Evolutionary conservation across 1,140 invertebrate species (phyloP).

Genomic region (Ptiloglossa arizonensis): DNA sequence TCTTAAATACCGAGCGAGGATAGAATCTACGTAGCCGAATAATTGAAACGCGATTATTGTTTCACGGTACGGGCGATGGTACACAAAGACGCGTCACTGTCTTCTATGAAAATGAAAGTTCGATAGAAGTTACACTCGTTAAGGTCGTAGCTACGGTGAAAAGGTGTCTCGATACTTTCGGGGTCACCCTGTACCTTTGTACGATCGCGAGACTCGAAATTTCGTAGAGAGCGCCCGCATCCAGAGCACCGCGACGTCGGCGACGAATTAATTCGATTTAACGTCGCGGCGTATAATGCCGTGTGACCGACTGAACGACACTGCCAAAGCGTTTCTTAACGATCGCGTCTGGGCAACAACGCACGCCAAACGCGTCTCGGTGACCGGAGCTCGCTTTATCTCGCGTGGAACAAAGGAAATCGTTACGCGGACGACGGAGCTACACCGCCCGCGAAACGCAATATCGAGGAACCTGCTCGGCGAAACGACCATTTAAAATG

Average conservation of each 20-base stretch:
- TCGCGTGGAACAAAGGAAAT: constrained; percentile 36
- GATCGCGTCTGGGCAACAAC: neutral
- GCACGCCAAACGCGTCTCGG: neutral
- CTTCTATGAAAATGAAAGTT: no score
- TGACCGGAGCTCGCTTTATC: constrained; percentile 28
- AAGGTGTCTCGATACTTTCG: no score
- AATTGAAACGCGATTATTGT: no score
- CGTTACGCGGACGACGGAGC: constrained; percentile 20
- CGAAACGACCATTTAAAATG: constrained; percentile 49
- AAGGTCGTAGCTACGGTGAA: no score
- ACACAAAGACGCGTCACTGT: no score
- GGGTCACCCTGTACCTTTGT: neutral
- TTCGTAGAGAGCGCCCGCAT: constrained; percentile 16
- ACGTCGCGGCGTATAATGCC: constrained; percentile 4
- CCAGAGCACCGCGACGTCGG: neutral
- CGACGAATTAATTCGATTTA: constrained; percentile 39
- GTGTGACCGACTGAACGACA: constrained; percentile 23
- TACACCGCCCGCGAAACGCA: neutral
- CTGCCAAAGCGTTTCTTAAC: constrained; percentile 22
- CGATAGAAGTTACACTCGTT: neutral
- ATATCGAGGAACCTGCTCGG: constrained; percentile 25
- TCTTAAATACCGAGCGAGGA: no score
- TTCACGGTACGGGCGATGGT: no score
- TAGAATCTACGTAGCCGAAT: no score
- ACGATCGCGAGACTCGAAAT: neutral